Conservation (phyloP, 2,888 invertebrate species). For the Drosophila nigricruria region DNA sequence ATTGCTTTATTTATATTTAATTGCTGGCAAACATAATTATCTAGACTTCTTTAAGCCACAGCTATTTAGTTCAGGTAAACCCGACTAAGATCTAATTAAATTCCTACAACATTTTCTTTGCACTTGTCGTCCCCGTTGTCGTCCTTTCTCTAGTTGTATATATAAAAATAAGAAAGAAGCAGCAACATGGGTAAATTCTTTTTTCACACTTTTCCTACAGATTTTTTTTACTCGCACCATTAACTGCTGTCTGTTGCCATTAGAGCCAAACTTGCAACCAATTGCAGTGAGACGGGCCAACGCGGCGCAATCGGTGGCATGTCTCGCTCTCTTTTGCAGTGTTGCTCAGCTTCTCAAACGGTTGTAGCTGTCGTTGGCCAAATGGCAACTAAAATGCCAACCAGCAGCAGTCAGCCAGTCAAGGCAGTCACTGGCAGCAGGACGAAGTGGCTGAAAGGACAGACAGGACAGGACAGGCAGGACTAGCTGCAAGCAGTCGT, state of each 20-base stretch:
- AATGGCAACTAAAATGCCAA: constrained; percentile 71
- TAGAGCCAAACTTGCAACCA: constrained; percentile 70
- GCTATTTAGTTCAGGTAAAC: constrained; percentile 32
- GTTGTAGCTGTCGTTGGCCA: constrained; percentile 55
- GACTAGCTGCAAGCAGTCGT: constrained; percentile 43
- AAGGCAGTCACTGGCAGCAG: constrained; percentile 20
- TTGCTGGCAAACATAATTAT: constrained; percentile 10
- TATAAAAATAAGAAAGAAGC: not conserved
- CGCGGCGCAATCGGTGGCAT: constrained; percentile 39
- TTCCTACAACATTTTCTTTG: constrained; percentile 39
- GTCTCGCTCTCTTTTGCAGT: constrained; percentile 11
- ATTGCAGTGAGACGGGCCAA: constrained; percentile 41
- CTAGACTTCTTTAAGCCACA: constrained; percentile 11
- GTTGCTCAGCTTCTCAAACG: constrained; percentile 39
- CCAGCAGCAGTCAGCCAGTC: constrained; percentile 29
- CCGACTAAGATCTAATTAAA: constrained; percentile 51
- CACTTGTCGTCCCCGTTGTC: constrained; percentile 25
- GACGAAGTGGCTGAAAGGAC: constrained; percentile 13
- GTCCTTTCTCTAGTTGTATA: not conserved
- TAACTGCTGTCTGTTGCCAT: constrained; percentile 76
- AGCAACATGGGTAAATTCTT: constrained; percentile 32
- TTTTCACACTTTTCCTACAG: constrained; percentile 60
- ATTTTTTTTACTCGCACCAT: constrained; percentile 61
- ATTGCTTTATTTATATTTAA: constrained; percentile 7
- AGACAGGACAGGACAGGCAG: constrained; percentile 15